Evolutionary conservation across 2,113 vertebrate genomes (phyloP).

Genomic region (Pyrgilauda ruficollis): DNA sequence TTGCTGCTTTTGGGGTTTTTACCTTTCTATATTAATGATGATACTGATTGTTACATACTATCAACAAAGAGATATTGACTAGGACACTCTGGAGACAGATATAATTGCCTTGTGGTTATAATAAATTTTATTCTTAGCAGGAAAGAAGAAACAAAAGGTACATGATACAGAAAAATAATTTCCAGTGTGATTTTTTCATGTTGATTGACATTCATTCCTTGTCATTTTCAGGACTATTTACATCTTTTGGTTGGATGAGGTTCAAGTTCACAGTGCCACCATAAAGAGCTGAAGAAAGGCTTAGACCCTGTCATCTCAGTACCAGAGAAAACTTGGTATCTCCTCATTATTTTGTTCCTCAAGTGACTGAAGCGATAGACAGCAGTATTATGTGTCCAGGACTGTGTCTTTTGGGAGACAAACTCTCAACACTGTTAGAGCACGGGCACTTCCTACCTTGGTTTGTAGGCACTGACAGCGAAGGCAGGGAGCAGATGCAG

Average conservation of each 20-base stretch:
- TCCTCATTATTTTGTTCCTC: background rate
- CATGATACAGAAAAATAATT: background rate
- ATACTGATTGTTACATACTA: background rate
- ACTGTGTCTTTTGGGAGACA: background rate
- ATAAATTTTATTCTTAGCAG: background rate
- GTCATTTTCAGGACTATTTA: background rate
- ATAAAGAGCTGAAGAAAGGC: background rate
- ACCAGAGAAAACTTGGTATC: background rate
- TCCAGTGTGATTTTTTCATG: background rate
- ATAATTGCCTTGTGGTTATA: background rate
- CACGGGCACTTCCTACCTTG: background rate
- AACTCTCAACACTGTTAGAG: background rate
- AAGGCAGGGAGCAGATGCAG: background rate
- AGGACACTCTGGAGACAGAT: background rate
- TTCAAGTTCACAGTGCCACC: background rate
- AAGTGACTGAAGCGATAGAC: background rate
- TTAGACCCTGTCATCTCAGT: background rate
- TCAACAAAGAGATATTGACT: conserved; percentile 2
- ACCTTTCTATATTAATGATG: background rate
- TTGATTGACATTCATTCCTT: background rate
- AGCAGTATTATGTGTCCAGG: background rate
- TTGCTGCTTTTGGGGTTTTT: background rate
- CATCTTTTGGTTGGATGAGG: background rate
- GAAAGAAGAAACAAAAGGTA: background rate
- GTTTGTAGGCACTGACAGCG: background rate